Conservation (phyloP, 2,797 vertebrate genomes). For the Brotogeris chrysoptera region DNA sequence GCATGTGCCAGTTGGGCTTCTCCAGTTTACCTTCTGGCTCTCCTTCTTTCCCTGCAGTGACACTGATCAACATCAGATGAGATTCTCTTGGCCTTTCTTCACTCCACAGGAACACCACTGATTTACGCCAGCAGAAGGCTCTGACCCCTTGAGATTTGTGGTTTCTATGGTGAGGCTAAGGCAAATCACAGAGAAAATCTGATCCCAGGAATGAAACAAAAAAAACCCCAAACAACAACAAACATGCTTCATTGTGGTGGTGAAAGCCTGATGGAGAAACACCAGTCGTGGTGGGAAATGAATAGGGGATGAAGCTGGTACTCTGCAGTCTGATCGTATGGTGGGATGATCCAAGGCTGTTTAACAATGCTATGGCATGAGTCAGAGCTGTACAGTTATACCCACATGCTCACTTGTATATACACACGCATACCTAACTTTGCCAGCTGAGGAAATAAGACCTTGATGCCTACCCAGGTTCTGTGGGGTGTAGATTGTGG, state of each 20-base stretch:
- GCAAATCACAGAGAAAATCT: background rate
- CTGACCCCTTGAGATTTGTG: background rate
- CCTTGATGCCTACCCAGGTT: fast-evolving
- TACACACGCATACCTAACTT: fast-evolving
- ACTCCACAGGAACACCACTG: background rate
- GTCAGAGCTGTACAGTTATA: background rate
- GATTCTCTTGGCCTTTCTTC: background rate
- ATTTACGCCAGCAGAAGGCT: background rate
- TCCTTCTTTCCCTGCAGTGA: background rate
- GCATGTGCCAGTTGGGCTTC: background rate
- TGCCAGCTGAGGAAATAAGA: background rate
- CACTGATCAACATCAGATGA: background rate
- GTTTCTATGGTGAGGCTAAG: constrained; percentile 5
- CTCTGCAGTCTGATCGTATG: background rate
- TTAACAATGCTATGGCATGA: background rate
- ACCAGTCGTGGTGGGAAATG: background rate
- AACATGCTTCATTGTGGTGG: background rate
- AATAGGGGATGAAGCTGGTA: background rate
- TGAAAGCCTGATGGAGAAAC: background rate
- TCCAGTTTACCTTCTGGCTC: background rate
- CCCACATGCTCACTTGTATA: fast-evolving
- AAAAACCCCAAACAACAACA: background rate
- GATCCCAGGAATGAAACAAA: background rate
- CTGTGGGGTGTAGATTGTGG: background rate
- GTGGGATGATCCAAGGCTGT: background rate